phyloP scores from a whole-genome alignment of 1,140 invertebrate species.

The Drepana arcuata region DNA sequence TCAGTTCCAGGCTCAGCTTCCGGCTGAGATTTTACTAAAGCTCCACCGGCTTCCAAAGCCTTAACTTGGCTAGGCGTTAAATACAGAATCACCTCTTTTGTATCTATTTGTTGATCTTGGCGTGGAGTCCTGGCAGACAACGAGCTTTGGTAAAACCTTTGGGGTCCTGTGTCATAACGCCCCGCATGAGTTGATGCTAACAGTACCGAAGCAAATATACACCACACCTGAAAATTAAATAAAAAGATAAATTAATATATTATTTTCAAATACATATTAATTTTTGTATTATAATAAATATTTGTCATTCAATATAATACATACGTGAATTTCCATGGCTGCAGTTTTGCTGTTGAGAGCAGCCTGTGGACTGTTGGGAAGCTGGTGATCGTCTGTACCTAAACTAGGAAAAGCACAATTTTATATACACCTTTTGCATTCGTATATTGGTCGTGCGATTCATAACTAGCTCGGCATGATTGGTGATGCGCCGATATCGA shows the following conservation, averaged over 20 bases:
- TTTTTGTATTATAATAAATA: too few relatives aligned
- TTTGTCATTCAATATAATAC: too few relatives aligned
- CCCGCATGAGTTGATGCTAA: constrained; percentile 6
- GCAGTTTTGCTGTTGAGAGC: constrained; percentile 1
- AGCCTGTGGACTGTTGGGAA: constrained; percentile 7
- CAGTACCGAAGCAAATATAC: constrained; percentile 11
- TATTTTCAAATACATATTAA: too few relatives aligned
- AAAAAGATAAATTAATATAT: too few relatives aligned
- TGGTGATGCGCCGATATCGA: constrained; percentile 8
- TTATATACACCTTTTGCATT: constrained; percentile 22
- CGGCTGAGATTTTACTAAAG: constrained; percentile 4
- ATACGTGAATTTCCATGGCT: constrained; percentile 17
- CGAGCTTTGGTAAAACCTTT: constrained; percentile 22
- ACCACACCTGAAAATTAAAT: constrained; percentile 14
- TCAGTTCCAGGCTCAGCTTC: background rate
- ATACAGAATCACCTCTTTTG: constrained; percentile 42
- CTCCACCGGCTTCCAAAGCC: constrained; percentile 27
- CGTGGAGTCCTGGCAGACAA: constrained; percentile 6
- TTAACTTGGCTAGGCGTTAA: constrained; percentile 43
- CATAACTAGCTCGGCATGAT: constrained; percentile 10
- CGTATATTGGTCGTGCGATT: constrained; percentile 6
- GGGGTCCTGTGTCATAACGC: constrained; percentile 19
- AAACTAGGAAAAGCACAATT: constrained; percentile 18
- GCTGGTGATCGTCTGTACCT: constrained; percentile 13
- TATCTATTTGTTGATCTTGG: constrained; percentile 20